Conservation (phyloP, 2,797 vertebrate genomes). For the Sebastes aleutianus region DNA sequence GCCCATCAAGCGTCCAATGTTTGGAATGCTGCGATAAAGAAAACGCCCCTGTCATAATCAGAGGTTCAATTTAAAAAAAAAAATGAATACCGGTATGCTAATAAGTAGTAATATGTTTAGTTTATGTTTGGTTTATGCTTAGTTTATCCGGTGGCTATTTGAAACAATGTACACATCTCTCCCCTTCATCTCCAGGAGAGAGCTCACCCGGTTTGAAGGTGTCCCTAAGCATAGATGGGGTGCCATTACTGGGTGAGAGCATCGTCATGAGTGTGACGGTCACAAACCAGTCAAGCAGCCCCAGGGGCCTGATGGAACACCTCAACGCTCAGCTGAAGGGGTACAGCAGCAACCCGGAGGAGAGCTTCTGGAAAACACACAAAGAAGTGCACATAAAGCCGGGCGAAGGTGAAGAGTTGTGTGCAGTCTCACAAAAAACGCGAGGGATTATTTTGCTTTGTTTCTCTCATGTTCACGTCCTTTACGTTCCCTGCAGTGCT, state of each 20-base stretch:
- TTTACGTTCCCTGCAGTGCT: slow-evolving; percentile 35
- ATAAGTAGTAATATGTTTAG: neutral
- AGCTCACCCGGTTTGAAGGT: slow-evolving; percentile 50
- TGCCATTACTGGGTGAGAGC: slow-evolving; percentile 78
- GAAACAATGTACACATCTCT: neutral
- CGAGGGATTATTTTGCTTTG: neutral
- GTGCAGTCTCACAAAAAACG: neutral
- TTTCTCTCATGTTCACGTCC: neutral
- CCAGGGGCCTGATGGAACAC: slow-evolving; percentile 76
- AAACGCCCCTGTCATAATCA: no score
- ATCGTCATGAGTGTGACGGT: slow-evolving; percentile 78
- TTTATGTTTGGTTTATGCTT: neutral
- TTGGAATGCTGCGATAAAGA: no score
- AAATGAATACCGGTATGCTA: neutral
- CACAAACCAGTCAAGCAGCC: slow-evolving; percentile 69
- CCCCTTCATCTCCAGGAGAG: neutral
- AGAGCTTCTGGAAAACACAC: slow-evolving; percentile 76
- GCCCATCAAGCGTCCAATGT: no score
- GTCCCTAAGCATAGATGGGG: slow-evolving; percentile 72
- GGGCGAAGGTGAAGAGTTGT: slow-evolving; percentile 77
- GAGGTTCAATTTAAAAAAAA: neutral
- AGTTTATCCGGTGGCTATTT: neutral
- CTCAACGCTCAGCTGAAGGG: slow-evolving; percentile 80
- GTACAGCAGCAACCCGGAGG: slow-evolving; percentile 63
- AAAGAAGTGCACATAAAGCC: slow-evolving; percentile 69